Evolutionary conservation across 2,888 invertebrate species (phyloP), one percentile per base, ranked within the genome.

Genomic region (Hecatera dysodea): DNA sequence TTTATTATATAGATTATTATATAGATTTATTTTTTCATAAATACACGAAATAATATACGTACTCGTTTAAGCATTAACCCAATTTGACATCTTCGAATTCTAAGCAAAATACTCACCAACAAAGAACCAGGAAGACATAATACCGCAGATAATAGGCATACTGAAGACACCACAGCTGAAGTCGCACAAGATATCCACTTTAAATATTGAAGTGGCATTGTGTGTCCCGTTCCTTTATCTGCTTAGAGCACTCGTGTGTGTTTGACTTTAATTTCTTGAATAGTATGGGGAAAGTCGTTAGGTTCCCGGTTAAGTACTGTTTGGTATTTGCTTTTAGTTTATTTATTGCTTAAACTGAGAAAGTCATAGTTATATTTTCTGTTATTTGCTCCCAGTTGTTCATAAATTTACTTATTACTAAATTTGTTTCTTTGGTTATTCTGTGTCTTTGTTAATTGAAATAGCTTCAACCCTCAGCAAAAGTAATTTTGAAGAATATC

Each of bases 251-350:
- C 55, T 39, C 22, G 27, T 44, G 46, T 69, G 24, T 75, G 69
- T 75, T 75, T 69, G 69, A 42, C 46, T 75, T 75, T 75, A 75
- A 76, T 75, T 75, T 68, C 75, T 48, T 68, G 27, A 63, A 68
- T 57, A 62, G 17, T 53, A 24, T 55, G 44, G 1, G 27, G 22
- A 56, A 29, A 11, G 59, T 15, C 52, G 33, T 59, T 53, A 12
- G 46, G 52, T 68, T 63, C 42, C 17, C 36, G 27, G 19, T 56
- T 68, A 42, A 7, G 9, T 50, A 33, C 27, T 15, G 12, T 42
- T 57, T n/a, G 6, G 1, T 53, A 24, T 72, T 64, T 64, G 29
- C 22, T 72, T 72, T 50, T 5, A 1, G 9, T 24, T 63, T 22
- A 36, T 27, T 72, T 72, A 44, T 22, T 36, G 44, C 15, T 39